Base-by-base conservation (phyloP, 2,888 invertebrate genomes). In the Calameuta filiformis region DNA sequence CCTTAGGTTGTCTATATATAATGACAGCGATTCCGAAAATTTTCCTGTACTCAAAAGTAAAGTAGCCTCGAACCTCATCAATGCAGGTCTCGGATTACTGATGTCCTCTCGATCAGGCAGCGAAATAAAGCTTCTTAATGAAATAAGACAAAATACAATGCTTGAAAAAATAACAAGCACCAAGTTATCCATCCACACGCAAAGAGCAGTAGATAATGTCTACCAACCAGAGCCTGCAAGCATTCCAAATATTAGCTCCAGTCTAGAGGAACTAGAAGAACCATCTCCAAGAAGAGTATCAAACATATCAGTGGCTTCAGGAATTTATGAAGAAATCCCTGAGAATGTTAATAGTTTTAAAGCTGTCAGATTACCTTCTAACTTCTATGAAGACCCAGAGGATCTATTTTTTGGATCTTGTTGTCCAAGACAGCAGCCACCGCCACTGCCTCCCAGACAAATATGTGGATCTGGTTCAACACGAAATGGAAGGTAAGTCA, bases 301-400 rank as follows among this genome's bases (percentile, higher is more conserved):
- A 0, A 92, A 94, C 35, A 91, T 93, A 73, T 95, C 95, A 0
- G 87, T 94, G 4, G 93, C 94, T 33, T 95, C 95, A 0, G 95
- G 95, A 73, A 94, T 95, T 83, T 95, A 95, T 89, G 95, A 95
- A 87, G 95, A 95, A 91, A 95, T 95, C 81, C 90, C 93, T 1
- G 95, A 95, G 11, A 85, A 87, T 33, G 83, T 77, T 11, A 73
- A 81, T 23, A 31, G 35, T 75, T 12, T 71, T 75, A 71, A 75
- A 30, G 11, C 75, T 11, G 71, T 75, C 37, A 78, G 75, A 84
- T 83, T 78, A 35, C 79, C 84, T 35, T 80, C 82, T 75, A 91
- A 92, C 80, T 88, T 91, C 34, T 92, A 92, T 80, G 92, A 93
- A 83, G 92, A 92, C 82, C 92, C 92, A 3, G 85, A 91, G 35